A percentile compares a stretch with the other conserved stretches of the same genome.
phyloP scores from a whole-genome alignment of 1,140 invertebrate species.

The Trichonephila clavipes region DNA sequence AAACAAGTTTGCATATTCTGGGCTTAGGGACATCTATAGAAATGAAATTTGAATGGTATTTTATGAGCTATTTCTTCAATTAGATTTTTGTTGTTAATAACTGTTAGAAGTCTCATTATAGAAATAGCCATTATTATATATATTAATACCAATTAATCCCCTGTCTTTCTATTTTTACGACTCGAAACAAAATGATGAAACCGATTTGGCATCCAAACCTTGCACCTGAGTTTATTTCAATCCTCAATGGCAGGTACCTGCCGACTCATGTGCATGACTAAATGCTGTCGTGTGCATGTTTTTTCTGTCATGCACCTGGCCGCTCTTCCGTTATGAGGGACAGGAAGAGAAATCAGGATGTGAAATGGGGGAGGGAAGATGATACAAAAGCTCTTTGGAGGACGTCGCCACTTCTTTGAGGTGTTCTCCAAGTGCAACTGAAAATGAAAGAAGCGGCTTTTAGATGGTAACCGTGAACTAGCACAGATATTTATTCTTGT shows the following conservation, averaged over 20 bases:
- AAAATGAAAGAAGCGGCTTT: neutral
- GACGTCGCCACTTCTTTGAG: neutral
- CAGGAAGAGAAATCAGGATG: slow-evolving; percentile 32
- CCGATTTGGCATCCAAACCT: neutral
- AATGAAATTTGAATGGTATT: no score
- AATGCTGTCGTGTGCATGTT: slow-evolving; percentile 24
- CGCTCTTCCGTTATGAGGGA: slow-evolving; percentile 42
- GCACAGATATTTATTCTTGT: neutral
- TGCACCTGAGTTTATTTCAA: neutral
- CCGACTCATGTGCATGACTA: neutral
- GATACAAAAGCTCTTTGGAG: neutral
- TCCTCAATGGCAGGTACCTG: neutral
- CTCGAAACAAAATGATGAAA: neutral
- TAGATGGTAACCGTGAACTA: neutral
- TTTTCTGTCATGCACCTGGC: slow-evolving; percentile 17
- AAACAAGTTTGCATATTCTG: no score
- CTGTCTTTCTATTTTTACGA: neutral
- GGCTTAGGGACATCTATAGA: no score
- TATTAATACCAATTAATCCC: no score
- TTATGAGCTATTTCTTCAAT: no score
- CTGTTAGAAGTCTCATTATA: no score
- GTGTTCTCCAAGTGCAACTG: neutral
- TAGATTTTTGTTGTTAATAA: no score
- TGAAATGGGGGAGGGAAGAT: slow-evolving; percentile 28
- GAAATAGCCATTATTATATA: no score